These are phyloP conservation scores for Spodoptera frugiperda DNA, from an alignment of 1,140 invertebrate genomes.

Conservation along the genomic window DNA sequence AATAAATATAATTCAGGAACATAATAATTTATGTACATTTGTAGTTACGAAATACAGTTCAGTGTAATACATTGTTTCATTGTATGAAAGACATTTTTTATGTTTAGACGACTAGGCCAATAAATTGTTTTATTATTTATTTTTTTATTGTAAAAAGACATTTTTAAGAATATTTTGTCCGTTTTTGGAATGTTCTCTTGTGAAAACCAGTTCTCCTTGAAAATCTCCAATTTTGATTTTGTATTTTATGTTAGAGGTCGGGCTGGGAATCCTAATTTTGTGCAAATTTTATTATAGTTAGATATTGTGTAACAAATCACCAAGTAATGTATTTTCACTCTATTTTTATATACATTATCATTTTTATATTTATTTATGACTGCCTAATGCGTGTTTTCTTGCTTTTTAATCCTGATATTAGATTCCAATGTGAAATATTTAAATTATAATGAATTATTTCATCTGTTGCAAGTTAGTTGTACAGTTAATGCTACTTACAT, in stretches of 20 bases:
- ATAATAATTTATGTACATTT: no score
- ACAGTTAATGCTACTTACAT: not conserved
- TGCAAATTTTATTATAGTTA: constrained; percentile 30
- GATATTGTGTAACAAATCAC: not conserved
- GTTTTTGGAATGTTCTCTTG: constrained; percentile 43
- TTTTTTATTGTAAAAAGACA: constrained; percentile 2
- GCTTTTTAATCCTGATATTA: constrained; percentile 19
- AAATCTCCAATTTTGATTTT: constrained; percentile 2
- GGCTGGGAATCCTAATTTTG: constrained; percentile 11
- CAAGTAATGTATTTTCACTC: not conserved
- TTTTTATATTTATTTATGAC: constrained; percentile 12
- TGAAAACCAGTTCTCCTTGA: constrained; percentile 1
- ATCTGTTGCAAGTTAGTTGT: not conserved
- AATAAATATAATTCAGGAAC: no score
- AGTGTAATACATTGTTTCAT: no score
- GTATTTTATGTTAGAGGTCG: not conserved
- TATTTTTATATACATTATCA: constrained; percentile 36
- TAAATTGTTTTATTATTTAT: not conserved
- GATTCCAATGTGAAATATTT: constrained; percentile 6
- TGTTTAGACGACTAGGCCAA: not conserved
- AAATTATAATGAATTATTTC: not conserved
- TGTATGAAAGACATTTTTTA: constrained; percentile 33
- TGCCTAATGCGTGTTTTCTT: constrained; percentile 22
- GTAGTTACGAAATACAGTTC: no score
- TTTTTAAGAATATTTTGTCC: constrained; percentile 17